Base-by-base conservation (phyloP, 2,113 vertebrate species). In the Hepsetus odoe region DNA sequence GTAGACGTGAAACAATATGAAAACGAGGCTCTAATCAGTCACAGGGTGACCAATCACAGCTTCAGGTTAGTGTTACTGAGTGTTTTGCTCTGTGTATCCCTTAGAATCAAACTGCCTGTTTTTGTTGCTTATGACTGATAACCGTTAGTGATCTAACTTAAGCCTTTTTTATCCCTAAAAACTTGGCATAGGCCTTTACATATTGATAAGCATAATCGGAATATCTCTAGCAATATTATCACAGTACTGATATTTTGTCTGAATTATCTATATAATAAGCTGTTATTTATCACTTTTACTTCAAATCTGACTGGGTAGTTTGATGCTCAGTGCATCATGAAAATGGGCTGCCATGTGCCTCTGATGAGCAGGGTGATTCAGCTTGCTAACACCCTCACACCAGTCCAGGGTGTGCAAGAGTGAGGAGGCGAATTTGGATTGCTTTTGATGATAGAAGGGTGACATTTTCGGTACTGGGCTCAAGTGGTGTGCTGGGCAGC, bases 401-500 rank as follows among this genome's bases (percentile, higher is more conserved):
- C 7, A 18, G 33, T 16, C 59, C 12, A 38, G 61, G 22, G 16
- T 35, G 38, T 59, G 8, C 58, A 22, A 24, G 32, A 38, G 8
- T 22, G 35, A 9, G 18, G 4, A 11, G 38, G 58, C 18, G n/a
- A 9, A 35, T 72, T 32, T 56, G n/a, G 16, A 22, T 56, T 28
- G 40, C 44, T 18, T 44, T 44, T 73, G 33, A 67, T 73, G 46
- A 66, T 20, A n/a, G 30, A 80, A 73, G 18, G 33, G 72, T 66
- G 70, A 42, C 69, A 33, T 67, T 73, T 80, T 20, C 44, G 20
- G 77, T 73, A 7, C 42, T 67, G 42, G n/a, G 12, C 46, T 22
- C 10, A 7, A 80, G 66, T 30, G 61, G 58, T 76, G 26, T 74
- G 73, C 46, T 51, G 44, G 77, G 79, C 72, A 76, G 30, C 77